These are phyloP conservation scores for Nannoperca obscura DNA, from an alignment of 2,797 vertebrate genomes.

Conservation along the genomic window DNA sequence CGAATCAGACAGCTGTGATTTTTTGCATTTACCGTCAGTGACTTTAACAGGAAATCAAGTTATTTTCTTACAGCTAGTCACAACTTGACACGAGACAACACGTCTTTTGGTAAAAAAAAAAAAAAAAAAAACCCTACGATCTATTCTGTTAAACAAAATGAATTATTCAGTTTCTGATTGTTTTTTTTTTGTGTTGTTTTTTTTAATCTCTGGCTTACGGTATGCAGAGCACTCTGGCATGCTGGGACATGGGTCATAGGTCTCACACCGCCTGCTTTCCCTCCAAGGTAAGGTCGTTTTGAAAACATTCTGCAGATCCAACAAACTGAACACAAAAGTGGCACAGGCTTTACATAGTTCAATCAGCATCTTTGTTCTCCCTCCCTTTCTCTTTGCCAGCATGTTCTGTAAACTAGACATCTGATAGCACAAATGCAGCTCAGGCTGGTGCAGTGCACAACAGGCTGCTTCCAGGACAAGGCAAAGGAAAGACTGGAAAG, in stretches of 20 bases:
- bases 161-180: slow-evolving; percentile 7
- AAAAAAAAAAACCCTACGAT: background rate
- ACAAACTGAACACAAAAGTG: slow-evolving; percentile 25
- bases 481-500: background rate
- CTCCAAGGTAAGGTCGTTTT: slow-evolving; percentile 23
- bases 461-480: slow-evolving; percentile 2
- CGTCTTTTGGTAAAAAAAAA: background rate
- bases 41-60: background rate
- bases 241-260: slow-evolving; percentile 62
- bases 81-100: background rate
- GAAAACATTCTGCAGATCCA: slow-evolving; percentile 22
- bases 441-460: background rate
- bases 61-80: background rate
- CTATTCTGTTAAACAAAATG: background rate
- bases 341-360: slow-evolving; percentile 58
- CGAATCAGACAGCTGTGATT: slow-evolving; percentile 7
- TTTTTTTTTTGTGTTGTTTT: background rate
- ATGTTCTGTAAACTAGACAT: slow-evolving; percentile 45
- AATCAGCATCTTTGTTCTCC: slow-evolving; percentile 70
- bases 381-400: slow-evolving; percentile 38
- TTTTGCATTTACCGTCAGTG: background rate
- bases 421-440: slow-evolving; percentile 53
- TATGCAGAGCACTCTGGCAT: slow-evolving; percentile 38
- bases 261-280: slow-evolving; percentile 29
- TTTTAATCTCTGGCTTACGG: slow-evolving; percentile 33